phyloP scores from a whole-genome alignment of 35 echinoderm and acorn worm genomes.

The Chiridota heheva region DNA sequence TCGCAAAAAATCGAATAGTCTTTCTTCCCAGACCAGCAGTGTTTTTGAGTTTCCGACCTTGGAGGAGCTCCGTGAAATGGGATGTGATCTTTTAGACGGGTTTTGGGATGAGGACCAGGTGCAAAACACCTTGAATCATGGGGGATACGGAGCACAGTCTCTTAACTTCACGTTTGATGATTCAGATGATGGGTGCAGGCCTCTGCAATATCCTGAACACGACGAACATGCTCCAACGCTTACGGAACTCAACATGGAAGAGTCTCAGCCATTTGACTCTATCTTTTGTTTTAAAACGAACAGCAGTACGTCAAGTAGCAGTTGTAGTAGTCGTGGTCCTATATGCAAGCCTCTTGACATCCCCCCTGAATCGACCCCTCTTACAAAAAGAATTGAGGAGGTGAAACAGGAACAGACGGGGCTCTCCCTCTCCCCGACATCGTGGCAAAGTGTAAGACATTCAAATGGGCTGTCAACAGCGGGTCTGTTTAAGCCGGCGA shows the following conservation, averaged over 20 bases:
- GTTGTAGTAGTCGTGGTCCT: background rate
- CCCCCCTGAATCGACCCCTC: conserved; percentile 33
- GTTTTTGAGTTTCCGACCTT: conserved; percentile 74
- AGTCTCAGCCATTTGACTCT: conserved; percentile 62
- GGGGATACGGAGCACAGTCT: conserved; percentile 40
- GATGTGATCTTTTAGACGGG: conserved; percentile 49
- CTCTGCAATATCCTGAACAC: conserved; percentile 40
- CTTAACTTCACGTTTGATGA: conserved; percentile 61
- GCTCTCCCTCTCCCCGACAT: conserved; percentile 35
- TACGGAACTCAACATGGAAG: conserved; percentile 94
- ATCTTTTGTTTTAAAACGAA: conserved; percentile 41
- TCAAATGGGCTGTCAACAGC: conserved; percentile 25
- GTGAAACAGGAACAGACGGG: conserved; percentile 42
- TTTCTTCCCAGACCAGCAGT: conserved; percentile 49
- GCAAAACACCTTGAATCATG: conserved; percentile 62
- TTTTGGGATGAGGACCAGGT: conserved; percentile 72
- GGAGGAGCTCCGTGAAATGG: conserved; percentile 67
- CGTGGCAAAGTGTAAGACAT: conserved; percentile 41
- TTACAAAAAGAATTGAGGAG: conserved; percentile 31
- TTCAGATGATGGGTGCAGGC: conserved; percentile 45
- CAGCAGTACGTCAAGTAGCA: background rate
- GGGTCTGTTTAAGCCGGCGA: conserved; percentile 18
- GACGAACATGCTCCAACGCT: conserved; percentile 71
- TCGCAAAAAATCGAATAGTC: conserved; percentile 31
- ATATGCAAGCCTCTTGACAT: background rate